Conservation (phyloP, 2,797 vertebrate species). For the Glossophaga mutica region DNA sequence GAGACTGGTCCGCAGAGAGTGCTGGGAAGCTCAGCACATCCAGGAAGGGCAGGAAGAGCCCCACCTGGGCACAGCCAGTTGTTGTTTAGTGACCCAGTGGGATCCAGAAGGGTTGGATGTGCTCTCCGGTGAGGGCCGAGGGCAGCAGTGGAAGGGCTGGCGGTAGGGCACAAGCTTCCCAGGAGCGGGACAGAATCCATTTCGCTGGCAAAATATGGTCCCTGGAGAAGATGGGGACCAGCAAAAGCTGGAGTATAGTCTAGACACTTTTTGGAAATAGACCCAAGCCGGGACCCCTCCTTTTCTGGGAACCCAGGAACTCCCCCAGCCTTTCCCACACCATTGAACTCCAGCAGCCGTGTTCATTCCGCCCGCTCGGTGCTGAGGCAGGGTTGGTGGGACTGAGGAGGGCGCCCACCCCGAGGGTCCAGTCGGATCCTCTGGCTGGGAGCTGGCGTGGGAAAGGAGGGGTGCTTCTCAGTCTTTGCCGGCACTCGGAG, state of each 20-base stretch:
- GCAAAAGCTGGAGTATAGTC: not conserved
- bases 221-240: not conserved
- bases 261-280: not conserved
- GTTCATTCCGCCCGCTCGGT: not conserved
- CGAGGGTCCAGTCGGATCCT: rapidly evolving
- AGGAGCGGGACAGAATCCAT: not conserved
- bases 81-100: not conserved
- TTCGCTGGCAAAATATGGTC: not conserved
- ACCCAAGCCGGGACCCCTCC: not conserved
- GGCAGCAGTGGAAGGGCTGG: not conserved
- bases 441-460: not conserved
- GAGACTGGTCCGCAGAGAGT: not conserved
- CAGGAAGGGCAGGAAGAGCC: not conserved
- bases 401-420: not conserved
- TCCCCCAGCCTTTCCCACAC: too few species aligned
- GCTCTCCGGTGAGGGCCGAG: not conserved
- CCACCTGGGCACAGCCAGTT: not conserved
- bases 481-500: not conserved
- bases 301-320: not conserved
- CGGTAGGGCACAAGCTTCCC: not conserved
- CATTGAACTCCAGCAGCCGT: not conserved
- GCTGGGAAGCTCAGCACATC: not conserved
- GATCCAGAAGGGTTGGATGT: not conserved
- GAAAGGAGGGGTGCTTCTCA: not conserved
- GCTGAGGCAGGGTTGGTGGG: not conserved